A percentile compares a stretch with the other conserved stretches of the same genome.
These are phyloP conservation scores for Oreochromis spilurus DNA, from an alignment of 2,113 vertebrate species.

Conservation along the genomic window DNA sequence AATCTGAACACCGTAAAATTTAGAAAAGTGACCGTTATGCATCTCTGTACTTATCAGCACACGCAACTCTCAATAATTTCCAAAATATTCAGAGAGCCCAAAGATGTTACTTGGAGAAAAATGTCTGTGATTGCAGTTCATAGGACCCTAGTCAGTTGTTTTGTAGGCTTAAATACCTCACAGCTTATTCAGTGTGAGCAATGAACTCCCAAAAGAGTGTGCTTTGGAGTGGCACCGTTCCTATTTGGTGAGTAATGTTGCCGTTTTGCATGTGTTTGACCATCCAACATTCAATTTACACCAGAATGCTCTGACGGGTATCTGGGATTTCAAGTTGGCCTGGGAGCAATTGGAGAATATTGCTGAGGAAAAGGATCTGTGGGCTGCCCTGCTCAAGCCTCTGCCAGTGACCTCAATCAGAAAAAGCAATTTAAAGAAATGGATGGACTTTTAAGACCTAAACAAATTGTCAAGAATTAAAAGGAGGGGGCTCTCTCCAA, in stretches of 20 bases:
- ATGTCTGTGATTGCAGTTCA: background rate
- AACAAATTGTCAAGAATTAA: background rate
- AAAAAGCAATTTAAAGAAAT: slow-evolving; percentile 30
- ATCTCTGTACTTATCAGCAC: background rate
- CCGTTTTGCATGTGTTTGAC: background rate
- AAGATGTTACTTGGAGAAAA: background rate
- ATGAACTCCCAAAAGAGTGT: background rate
- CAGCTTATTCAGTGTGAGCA: background rate
- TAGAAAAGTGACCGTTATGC: background rate
- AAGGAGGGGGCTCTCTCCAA: background rate
- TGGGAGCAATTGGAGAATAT: background rate
- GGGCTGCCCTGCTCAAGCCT: background rate
- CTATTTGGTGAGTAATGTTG: background rate
- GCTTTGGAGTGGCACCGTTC: background rate
- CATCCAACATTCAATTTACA: background rate
- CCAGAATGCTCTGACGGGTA: background rate
- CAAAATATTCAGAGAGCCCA: background rate
- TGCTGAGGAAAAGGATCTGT: background rate
- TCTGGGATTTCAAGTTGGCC: background rate
- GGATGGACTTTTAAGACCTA: background rate
- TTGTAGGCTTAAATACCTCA: background rate
- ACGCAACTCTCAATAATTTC: background rate
- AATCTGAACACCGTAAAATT: rapidly evolving
- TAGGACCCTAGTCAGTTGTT: background rate
- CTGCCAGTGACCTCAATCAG: slow-evolving; percentile 25